Conservation (phyloP, 2,113 vertebrate species). For the Rhinichthys klamathensis region DNA sequence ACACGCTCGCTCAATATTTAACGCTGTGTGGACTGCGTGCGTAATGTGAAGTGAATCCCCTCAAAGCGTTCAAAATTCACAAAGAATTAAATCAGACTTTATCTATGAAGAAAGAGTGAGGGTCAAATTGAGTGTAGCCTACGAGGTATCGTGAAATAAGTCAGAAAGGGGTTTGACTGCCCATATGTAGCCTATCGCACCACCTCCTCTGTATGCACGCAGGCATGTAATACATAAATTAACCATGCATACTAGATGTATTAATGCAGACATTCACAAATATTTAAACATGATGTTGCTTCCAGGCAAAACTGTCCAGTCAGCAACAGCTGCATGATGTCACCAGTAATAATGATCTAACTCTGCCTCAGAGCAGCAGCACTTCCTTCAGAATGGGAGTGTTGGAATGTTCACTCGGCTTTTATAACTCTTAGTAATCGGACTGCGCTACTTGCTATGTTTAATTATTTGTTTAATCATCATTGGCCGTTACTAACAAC, state of each 20-base stretch:
- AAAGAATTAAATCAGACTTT: slow-evolving; percentile 36
- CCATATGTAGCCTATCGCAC: background rate
- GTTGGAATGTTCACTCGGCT: background rate
- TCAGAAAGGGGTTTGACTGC: slow-evolving; percentile 5
- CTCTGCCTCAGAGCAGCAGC: slow-evolving; percentile 29
- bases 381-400: background rate
- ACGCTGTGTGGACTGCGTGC: slow-evolving; percentile 27
- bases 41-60: slow-evolving; percentile 49
- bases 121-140: background rate
- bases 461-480: background rate
- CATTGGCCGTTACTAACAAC: background rate
- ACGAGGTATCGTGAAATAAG: background rate
- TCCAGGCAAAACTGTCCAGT: slow-evolving; percentile 27
- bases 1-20: slow-evolving; percentile 44
- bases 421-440: background rate
- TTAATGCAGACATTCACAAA: slow-evolving; percentile 48
- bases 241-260: slow-evolving; percentile 16
- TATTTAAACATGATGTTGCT: slow-evolving; percentile 40
- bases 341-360: slow-evolving; percentile 47
- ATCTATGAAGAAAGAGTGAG: background rate
- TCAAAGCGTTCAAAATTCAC: slow-evolving; percentile 43
- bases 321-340: slow-evolving; percentile 46
- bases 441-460: background rate
- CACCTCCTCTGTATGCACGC: background rate
- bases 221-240: slow-evolving; percentile 45